These are phyloP conservation scores for Chamaetylas fuelleborni DNA, from an alignment of 2,113 vertebrate species.

Conservation along the genomic window DNA sequence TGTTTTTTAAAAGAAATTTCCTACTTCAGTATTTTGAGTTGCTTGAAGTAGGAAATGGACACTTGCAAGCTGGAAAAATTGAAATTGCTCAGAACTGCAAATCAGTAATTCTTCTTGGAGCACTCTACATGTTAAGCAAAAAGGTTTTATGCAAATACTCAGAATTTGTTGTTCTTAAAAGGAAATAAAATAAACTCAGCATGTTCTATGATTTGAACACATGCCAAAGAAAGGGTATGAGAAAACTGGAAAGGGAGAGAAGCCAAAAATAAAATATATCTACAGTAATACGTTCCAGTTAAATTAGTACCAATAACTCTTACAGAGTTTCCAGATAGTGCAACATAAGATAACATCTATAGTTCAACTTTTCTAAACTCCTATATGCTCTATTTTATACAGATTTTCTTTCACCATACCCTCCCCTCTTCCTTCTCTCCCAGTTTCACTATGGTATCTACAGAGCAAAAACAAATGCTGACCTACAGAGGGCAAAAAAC, in stretches of 20 bases:
- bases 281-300: conserved; percentile 26
- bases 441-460: background rate
- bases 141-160: background rate
- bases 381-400: background rate
- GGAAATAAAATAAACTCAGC: conserved; percentile 7
- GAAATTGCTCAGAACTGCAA: background rate
- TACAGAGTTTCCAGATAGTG: background rate
- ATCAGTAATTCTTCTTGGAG: background rate
- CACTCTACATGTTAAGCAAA: background rate
- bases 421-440: background rate
- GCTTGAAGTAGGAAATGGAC: background rate
- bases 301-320: conserved; percentile 51
- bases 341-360: background rate
- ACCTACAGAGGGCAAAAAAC: background rate
- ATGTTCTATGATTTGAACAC: background rate
- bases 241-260: conserved; percentile 19
- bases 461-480: conserved; percentile 14
- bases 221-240: conserved; percentile 39
- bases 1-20: background rate
- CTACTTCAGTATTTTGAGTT: background rate
- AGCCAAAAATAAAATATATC: conserved; percentile 47
- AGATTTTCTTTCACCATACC: background rate
- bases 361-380: background rate
- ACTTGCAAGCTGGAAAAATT: background rate
- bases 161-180: conserved; percentile 21